Evolutionary conservation across 2,888 invertebrate genomes (phyloP).

Genomic region (Megalurothrips usitatus): DNA sequence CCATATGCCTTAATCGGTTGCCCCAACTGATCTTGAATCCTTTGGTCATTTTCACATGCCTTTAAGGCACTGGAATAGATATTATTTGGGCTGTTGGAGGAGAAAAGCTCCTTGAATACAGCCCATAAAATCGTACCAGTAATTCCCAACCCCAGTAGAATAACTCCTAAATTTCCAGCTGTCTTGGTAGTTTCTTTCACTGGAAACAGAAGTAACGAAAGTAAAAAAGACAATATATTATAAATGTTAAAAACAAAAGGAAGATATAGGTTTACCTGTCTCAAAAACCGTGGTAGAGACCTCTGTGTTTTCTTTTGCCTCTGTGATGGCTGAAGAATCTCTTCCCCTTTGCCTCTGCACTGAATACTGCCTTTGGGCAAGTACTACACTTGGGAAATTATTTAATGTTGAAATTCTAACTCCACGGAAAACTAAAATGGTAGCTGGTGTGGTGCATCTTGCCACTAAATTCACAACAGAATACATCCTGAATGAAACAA

Average conservation of each 20-base stretch:
- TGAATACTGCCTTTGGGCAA: not conserved
- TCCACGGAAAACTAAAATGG: not conserved
- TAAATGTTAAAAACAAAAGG: not conserved
- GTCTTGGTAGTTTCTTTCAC: constrained; percentile 90
- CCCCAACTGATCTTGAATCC: constrained; percentile 80
- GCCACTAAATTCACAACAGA: not conserved
- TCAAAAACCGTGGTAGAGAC: not conserved
- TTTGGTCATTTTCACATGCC: constrained; percentile 66
- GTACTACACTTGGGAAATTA: not conserved
- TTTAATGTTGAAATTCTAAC: not conserved
- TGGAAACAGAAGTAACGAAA: constrained; percentile 41
- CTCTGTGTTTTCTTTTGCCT: not conserved
- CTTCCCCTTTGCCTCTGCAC: not conserved
- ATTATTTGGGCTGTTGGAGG: constrained; percentile 78
- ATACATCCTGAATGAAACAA: not conserved
- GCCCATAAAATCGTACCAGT: constrained; percentile 79
- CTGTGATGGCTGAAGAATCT: not conserved
- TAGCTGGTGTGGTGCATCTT: not conserved
- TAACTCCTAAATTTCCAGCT: constrained; percentile 76
- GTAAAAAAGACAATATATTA: not conserved
- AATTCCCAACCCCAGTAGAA: constrained; percentile 73
- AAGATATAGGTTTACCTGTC: not conserved
- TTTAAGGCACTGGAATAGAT: constrained; percentile 76
- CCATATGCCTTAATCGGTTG: constrained; percentile 84
- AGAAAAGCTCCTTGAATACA: constrained; percentile 81